Conservation (phyloP, 2,113 vertebrate species). For the Microtus pennsylvanicus region DNA sequence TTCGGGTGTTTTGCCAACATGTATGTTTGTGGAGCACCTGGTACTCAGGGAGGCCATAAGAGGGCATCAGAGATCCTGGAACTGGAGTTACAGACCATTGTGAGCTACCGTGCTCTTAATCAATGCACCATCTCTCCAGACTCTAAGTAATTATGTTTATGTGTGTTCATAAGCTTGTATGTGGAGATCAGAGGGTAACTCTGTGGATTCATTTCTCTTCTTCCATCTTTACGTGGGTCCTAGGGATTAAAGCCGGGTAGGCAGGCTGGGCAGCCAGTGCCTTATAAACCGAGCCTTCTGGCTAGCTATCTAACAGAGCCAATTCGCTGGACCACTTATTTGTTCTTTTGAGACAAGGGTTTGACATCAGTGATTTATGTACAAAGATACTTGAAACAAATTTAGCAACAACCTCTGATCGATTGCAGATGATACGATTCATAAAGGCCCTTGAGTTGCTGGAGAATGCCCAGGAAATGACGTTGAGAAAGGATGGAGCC, state of each 20-base stretch:
- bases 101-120: not conserved
- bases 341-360: not conserved
- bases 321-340: not conserved
- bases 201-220: not conserved
- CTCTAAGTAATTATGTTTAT: not conserved
- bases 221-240: not conserved
- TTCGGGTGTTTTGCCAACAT: not conserved
- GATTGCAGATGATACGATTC: not conserved
- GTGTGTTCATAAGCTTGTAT: not conserved
- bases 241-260: not conserved
- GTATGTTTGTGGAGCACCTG: not conserved
- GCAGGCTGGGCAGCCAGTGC: not conserved
- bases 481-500: not conserved
- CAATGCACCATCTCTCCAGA: not conserved
- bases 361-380: not conserved
- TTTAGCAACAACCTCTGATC: not conserved
- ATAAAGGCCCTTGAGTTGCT: not conserved
- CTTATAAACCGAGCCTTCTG: not conserved
- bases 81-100: not conserved
- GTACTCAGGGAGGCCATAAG: not conserved
- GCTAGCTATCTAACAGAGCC: not conserved
- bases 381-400: not conserved
- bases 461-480: not conserved
- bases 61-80: not conserved
- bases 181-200: not conserved